These are phyloP conservation scores for Hypselothyrea guttata DNA, from an alignment of 2,888 invertebrate genomes.

Conservation along the genomic window DNA sequence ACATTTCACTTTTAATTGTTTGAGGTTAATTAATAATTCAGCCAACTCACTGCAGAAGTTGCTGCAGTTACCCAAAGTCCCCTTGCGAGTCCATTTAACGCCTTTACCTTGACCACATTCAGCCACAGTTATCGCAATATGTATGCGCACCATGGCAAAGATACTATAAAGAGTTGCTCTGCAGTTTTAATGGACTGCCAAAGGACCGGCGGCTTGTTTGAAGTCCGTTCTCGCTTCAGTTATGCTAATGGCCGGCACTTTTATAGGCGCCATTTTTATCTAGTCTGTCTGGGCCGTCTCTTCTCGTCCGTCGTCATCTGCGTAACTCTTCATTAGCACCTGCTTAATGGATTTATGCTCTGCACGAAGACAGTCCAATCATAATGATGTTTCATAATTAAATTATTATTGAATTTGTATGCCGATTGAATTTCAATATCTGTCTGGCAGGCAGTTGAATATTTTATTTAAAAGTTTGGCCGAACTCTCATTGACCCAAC, in stretches of 20 bases:
- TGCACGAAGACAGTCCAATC: conserved; percentile 37
- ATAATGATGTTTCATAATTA: conserved; percentile 69
- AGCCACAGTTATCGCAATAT: conserved; percentile 2
- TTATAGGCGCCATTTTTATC: conserved; percentile 59
- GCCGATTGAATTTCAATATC: conserved; percentile 16
- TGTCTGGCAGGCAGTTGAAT: not conserved
- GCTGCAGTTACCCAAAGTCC: conserved; percentile 39
- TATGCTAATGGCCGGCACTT: conserved; percentile 66
- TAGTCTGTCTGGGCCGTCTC: conserved; percentile 39
- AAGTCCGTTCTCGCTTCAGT: conserved; percentile 39
- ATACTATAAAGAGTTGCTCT: conserved; percentile 15
- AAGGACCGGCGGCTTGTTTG: conserved; percentile 37
- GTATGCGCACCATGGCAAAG: too few species aligned
- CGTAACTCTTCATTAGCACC: conserved; percentile 72
- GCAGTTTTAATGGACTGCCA: conserved; percentile 70
- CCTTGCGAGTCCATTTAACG: conserved; percentile 8
- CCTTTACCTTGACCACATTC: conserved; percentile 54
- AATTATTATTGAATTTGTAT: conserved; percentile 58
- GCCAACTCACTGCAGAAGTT: conserved; percentile 67
- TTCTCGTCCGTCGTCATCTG: conserved; percentile 35
- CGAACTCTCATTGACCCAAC: too few species aligned
- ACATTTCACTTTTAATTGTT: conserved; percentile 70
- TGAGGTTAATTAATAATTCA: conserved; percentile 73
- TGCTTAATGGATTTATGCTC: conserved; percentile 63
- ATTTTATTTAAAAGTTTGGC: too few species aligned